Evolutionary conservation across 2,888 invertebrate species (phyloP), one percentile per base, ranked within the genome.

Genomic region (Thymelicus sylvestris): DNA sequence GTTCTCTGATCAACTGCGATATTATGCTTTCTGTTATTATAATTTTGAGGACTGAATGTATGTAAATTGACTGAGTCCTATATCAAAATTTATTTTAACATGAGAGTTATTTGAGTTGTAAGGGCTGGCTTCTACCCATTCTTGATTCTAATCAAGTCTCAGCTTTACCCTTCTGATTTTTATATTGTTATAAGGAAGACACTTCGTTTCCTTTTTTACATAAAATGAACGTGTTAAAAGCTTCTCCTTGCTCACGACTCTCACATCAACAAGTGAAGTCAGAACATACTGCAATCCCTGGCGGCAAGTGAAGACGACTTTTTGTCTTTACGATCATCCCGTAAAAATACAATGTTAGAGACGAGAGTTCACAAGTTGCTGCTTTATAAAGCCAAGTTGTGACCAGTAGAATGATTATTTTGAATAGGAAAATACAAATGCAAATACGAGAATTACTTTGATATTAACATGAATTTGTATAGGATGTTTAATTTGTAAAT

Each of bases 331-430:
- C 73, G 72, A 74, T 70, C 72, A 70, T 66, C 44, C 69, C 76
- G 75, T 78, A 78, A 79, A 78, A 76, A 78, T 75, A 77, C 76
- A 75, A 74, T 75, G 76, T 78, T 63, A 59, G 57, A 59, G 71
- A 73, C 74, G 74, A 75, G 74, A 77, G 73, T 67, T 74, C 7
- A 12, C 8, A 4, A 50, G 38, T 13, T 31, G 2, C 19, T 48
- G 7, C 31, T 65, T 63, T 68, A 69, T 74, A 73, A 74, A 72
- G 73, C 71, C 63, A 38, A 48, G 48, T 31, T 47, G 44, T 31
- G 55, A 24, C 6, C 24, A 41, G 19, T 41, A 65, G 13, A 24
- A 39, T 55, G 55, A 65, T 55, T 44, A 65, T 55, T 65, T 65
- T 55, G 41, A 41, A 41, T 55, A 55, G 41, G 13, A 66, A 57